A percentile compares a stretch with the other conserved stretches of the same genome.
phyloP scores from a whole-genome alignment of 2,888 invertebrate genomes.

The Alsophila aescularia region DNA sequence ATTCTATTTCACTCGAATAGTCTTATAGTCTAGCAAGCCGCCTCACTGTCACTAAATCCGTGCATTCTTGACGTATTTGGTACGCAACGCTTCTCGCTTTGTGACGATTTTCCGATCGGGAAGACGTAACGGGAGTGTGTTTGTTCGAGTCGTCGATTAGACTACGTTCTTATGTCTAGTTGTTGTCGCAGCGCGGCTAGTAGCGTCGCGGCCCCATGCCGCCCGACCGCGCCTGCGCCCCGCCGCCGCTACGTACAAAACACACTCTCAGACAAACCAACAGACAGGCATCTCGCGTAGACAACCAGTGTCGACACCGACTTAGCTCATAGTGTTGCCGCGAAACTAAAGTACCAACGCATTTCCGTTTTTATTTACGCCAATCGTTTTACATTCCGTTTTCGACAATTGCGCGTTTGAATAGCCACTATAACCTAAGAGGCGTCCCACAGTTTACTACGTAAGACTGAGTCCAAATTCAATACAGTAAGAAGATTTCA shows the following conservation, averaged over 20 bases:
- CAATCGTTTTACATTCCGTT: slow-evolving; percentile 3
- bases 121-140: slow-evolving; percentile 31
- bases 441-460: slow-evolving; percentile 53
- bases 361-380: slow-evolving; percentile 3
- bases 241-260: slow-evolving; percentile 64
- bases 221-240: slow-evolving; percentile 64
- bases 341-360: slow-evolving; percentile 13
- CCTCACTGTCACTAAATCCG: slow-evolving; percentile 3
- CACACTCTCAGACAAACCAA: slow-evolving; percentile 41
- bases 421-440: slow-evolving; percentile 56
- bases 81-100: slow-evolving; percentile 37
- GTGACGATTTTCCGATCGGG: slow-evolving; percentile 39
- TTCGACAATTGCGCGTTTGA: slow-evolving; percentile 4
- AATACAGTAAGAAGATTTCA: slow-evolving; percentile 23
- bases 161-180: slow-evolving; percentile 44
- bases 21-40: slow-evolving; percentile 33
- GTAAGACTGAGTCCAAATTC: slow-evolving; percentile 36
- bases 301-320: slow-evolving; percentile 39
- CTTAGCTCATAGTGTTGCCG: slow-evolving; percentile 51
- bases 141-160: slow-evolving; percentile 46
- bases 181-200: slow-evolving; percentile 51
- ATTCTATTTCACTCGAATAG: slow-evolving; percentile 44
- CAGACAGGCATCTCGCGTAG: slow-evolving; percentile 23
- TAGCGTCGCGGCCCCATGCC: slow-evolving; percentile 76
- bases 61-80: slow-evolving; percentile 18